Evolutionary conservation across 2,888 invertebrate species (phyloP), one percentile per base, ranked within the genome.

Genomic region (Apoderus coryli): DNA sequence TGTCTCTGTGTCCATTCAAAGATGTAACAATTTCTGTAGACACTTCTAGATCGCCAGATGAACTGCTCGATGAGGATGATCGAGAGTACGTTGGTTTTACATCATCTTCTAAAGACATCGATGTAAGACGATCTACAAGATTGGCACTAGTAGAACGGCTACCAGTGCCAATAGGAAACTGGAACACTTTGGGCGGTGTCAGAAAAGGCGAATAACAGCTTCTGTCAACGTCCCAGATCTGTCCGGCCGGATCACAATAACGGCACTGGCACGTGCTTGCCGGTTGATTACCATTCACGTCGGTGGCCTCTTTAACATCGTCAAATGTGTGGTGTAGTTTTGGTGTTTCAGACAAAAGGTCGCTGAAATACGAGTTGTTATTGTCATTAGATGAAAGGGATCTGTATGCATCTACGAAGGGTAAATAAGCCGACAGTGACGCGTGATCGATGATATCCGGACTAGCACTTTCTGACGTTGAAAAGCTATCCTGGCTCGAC

Each of bases 11-110:
- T 25, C 79, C 79, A 51, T 78, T 76, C 7, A 72, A 68, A 25
- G 78, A 78, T 14, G 78, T 79, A 41, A 80, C 76, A 44, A 80
- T 80, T 50, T 78, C 76, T 16, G 78, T 77, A 16, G 77, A 76
- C 34, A 79, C 77, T 54, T 77, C 75, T 45, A 79, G 59, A 24
- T 65, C 64, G 28, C 63, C 60, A 2, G 54, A 50, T 11, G 42
- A 44, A 25, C 41, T 39, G 10, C 42, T 40, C 26, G 41, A 38
- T 19, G 31, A 31, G 14, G 37, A 37, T 4, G 43, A 42, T 27
- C 43, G 35, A 22, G 42, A 40, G 22, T 40, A 39, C 3, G 48
- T 39, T n/a, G 45, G 44, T 26, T 45, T 45, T 19, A 6, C n/a
- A 31, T 22, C 31, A 9, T 14, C 55, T 52, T 12, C 58, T 23